A percentile compares a stretch with the other conserved stretches of the same genome.
These are phyloP conservation scores for Hydrophis major DNA, from an alignment of 2,797 vertebrate genomes.

Conservation along the genomic window DNA sequence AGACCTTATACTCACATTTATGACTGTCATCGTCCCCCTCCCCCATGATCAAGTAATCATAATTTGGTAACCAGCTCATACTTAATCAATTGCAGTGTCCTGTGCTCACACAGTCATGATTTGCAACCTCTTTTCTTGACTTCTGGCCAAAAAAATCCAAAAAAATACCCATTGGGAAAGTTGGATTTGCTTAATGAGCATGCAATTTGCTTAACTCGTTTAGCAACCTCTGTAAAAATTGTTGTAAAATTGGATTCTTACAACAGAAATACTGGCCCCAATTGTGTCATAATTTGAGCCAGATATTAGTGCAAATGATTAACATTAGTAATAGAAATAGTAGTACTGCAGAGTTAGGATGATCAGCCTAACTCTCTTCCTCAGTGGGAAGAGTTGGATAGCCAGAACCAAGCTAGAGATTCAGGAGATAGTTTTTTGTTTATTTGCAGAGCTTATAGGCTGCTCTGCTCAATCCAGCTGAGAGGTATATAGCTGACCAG, in stretches of 20 bases:
- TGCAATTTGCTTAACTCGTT: neutral
- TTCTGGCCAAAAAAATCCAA: neutral
- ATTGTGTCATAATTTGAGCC: neutral
- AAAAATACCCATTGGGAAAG: neutral
- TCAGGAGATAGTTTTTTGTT: neutral
- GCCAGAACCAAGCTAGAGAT: neutral
- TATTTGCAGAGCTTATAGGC: neutral
- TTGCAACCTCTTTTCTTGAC: neutral
- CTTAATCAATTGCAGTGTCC: neutral
- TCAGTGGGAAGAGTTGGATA: neutral
- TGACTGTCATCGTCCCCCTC: no score
- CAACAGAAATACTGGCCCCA: neutral
- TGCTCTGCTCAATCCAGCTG: neutral
- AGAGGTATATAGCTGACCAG: neutral
- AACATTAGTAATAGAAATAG: neutral
- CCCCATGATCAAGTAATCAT: neutral
- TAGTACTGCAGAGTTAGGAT: neutral
- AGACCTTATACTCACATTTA: neutral
- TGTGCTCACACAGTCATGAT: neutral
- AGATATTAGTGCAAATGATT: neutral
- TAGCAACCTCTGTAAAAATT: no score
- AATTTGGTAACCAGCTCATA: neutral
- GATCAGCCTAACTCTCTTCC: neutral
- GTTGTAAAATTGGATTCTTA: no score
- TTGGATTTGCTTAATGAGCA: neutral